Evolutionary conservation across 2,888 invertebrate species (phyloP).

Genomic region (Chromoteleia sp.): DNA sequence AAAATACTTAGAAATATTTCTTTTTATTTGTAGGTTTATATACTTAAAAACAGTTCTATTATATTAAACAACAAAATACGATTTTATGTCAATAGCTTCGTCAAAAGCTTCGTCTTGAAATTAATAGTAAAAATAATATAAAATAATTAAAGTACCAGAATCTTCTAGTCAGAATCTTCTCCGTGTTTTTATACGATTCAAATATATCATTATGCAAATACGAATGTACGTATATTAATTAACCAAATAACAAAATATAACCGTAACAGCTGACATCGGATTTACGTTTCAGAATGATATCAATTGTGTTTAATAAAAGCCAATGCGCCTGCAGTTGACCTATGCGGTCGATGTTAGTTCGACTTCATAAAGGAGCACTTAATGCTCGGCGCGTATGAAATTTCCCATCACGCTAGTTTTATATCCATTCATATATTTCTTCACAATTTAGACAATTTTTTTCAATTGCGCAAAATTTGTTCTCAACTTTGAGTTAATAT

Average conservation of each 20-base stretch:
- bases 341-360: conserved; percentile 46
- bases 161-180: too few species aligned
- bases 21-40: too few species aligned
- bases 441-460: background rate
- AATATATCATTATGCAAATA: too few species aligned
- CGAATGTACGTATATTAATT: too few species aligned
- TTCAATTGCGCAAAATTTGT: background rate
- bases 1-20: too few species aligned
- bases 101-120: too few species aligned
- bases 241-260: background rate
- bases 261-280: conserved; percentile 38
- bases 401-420: background rate
- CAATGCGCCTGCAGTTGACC: conserved; percentile 65
- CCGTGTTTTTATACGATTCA: too few species aligned
- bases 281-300: conserved; percentile 56
- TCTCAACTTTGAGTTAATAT: conserved; percentile 4
- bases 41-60: too few species aligned
- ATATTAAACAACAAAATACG: too few species aligned
- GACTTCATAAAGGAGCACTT: conserved; percentile 55
- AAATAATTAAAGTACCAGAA: too few species aligned
- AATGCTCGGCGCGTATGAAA: conserved; percentile 34
- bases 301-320: conserved; percentile 63
- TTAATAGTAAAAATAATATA: too few species aligned
- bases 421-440: background rate
- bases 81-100: too few species aligned